Percentiles rank a stretch among this genome's conserved stretches.
phyloP scores from a whole-genome alignment of 1,140 invertebrate species.

The Sesamia nonagrioides region DNA sequence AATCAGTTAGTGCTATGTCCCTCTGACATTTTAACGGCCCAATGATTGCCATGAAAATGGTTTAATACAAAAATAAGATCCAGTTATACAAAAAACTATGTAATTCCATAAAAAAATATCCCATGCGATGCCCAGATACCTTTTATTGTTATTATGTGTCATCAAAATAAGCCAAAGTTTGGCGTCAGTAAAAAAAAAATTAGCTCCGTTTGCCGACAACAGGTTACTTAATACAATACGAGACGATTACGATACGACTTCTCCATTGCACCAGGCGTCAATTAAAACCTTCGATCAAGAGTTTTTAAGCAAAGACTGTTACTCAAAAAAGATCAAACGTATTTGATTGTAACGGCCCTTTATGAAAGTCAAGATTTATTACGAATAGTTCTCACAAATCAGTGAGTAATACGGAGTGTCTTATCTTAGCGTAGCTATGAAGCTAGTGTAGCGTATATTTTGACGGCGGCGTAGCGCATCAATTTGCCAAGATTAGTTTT shows the following conservation, averaged over 20 bases:
- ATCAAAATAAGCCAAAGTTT: slow-evolving; percentile 68
- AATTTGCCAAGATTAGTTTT: no score
- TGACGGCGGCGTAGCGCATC: no score
- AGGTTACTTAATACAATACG: slow-evolving; percentile 39
- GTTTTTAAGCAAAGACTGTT: no score
- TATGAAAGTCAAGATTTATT: no score
- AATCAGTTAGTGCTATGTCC: slow-evolving; percentile 28
- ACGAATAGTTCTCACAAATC: no score
- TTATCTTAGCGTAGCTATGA: no score
- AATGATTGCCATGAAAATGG: slow-evolving; percentile 42
- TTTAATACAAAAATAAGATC: slow-evolving; percentile 45
- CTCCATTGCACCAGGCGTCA: background rate
- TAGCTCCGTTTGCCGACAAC: slow-evolving; percentile 57
- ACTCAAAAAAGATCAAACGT: no score
- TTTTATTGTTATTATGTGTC: slow-evolving; percentile 72
- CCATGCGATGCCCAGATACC: slow-evolving; percentile 57
- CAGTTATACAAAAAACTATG: slow-evolving; percentile 32
- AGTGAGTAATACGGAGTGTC: no score
- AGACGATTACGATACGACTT: slow-evolving; percentile 46
- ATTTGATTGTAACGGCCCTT: no score
- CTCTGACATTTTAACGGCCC: slow-evolving; percentile 39
- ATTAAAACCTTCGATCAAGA: no score
- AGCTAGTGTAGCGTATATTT: no score
- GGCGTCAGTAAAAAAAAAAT: slow-evolving; percentile 72
- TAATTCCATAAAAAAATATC: slow-evolving; percentile 56